Conservation (phyloP, 1,140 invertebrate genomes). For the Propsilocerus akamusi region DNA sequence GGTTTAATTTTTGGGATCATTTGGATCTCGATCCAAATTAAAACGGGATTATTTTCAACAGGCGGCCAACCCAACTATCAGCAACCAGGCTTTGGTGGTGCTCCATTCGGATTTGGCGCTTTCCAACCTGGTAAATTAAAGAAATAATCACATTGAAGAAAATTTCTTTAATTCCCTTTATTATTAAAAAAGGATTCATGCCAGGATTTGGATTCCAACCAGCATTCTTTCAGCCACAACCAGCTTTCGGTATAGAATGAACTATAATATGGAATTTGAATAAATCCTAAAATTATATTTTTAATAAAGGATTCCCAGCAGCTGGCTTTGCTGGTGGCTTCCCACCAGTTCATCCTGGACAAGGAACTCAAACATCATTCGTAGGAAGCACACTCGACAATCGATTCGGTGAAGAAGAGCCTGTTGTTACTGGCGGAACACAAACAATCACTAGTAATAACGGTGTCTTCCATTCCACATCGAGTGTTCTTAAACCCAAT, state of each 20-base stretch:
- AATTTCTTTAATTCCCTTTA: no score
- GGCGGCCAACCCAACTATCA: not conserved
- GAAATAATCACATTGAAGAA: no score
- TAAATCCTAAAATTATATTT: no score
- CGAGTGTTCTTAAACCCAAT: not conserved
- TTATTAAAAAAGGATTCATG: no score
- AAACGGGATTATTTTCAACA: not conserved
- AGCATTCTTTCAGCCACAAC: not conserved
- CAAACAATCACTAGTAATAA: not conserved
- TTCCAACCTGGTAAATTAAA: no score
- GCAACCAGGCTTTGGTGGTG: not conserved
- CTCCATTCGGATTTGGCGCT: no score
- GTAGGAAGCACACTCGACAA: not conserved
- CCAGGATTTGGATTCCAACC: not conserved
- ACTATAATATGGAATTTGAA: no score
- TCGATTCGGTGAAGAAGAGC: not conserved
- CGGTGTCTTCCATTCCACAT: not conserved
- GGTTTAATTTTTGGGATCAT: not conserved
- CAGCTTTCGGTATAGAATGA: no score
- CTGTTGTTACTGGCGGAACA: not conserved
- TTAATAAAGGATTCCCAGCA: no score
- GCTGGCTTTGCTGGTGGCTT: no score
- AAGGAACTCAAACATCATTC: no score
- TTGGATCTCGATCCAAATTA: not conserved
- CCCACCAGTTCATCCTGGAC: no score